A percentile compares a stretch with the other conserved stretches of the same genome.
phyloP scores from a whole-genome alignment of 2,797 vertebrate species.

The Florisuga fusca region DNA sequence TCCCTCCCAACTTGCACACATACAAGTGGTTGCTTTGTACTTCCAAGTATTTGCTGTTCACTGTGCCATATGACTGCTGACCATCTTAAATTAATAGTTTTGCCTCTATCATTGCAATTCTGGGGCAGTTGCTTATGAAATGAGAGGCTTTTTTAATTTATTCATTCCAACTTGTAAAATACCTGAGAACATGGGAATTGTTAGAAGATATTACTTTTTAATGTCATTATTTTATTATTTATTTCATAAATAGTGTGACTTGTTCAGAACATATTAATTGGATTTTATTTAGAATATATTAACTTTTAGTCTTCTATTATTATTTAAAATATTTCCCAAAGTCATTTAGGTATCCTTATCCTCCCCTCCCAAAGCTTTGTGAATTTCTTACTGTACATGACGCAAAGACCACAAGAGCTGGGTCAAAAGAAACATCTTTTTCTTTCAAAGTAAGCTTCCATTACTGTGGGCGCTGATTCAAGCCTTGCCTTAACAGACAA shows the following conservation, averaged over 20 bases:
- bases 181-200: neutral
- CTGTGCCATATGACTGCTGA: neutral
- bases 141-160: neutral
- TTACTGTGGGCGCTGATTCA: slow-evolving; percentile 4
- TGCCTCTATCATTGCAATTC: neutral
- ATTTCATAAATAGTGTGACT: neutral
- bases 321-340: neutral
- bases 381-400: neutral
- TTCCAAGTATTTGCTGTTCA: neutral
- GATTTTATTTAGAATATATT: neutral
- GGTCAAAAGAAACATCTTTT: neutral
- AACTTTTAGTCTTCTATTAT: neutral
- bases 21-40: neutral
- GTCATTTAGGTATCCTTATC: neutral
- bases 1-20: neutral
- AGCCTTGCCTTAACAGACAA: slow-evolving; percentile 45
- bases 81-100: neutral
- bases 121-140: neutral
- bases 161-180: neutral
- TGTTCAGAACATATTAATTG: neutral
- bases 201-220: neutral
- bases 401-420: neutral
- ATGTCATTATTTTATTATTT: neutral
- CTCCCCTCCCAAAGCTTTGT: neutral
- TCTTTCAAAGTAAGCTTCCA: neutral